Percentiles rank a stretch among this genome's conserved stretches.
Conservation (phyloP, 2,113 vertebrate genomes). For the Gymnarchus niloticus region DNA sequence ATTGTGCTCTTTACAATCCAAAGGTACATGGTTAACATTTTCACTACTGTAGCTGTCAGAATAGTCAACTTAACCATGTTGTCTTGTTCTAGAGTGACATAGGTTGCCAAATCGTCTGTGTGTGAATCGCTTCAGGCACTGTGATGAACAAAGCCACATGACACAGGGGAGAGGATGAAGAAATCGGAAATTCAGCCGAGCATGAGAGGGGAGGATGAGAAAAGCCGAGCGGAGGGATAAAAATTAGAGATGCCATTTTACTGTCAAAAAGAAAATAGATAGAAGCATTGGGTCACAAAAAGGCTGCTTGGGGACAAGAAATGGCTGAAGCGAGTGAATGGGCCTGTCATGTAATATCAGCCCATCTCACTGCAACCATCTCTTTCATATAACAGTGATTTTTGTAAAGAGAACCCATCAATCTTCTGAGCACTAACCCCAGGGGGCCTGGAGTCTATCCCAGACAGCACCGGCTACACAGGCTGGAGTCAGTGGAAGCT, state of each 20-base stretch:
- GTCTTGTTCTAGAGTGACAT: background rate
- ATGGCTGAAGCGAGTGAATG: background rate
- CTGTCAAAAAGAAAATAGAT: background rate
- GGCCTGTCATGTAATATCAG: background rate
- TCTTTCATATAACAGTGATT: background rate
- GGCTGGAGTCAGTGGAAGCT: too few relatives aligned
- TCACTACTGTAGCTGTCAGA: background rate
- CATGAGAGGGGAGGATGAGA: too few relatives aligned
- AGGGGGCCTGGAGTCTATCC: too few relatives aligned
- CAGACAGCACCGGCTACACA: too few relatives aligned
- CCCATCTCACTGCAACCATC: background rate
- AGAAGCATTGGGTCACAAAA: background rate
- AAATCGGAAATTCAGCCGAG: background rate
- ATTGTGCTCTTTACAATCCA: background rate
- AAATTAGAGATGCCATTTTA: background rate
- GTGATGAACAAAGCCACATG: background rate
- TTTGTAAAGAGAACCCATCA: too few relatives aligned
- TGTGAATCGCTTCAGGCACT: background rate
- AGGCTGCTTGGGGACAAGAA: background rate
- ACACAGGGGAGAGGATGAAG: background rate
- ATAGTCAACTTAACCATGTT: background rate
- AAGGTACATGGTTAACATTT: background rate
- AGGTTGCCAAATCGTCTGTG: background rate
- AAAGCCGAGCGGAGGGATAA: too few relatives aligned
- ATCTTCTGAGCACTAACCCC: too few relatives aligned